Evolutionary conservation across 2,113 vertebrate genomes (phyloP).

Genomic region (Carassius auratus): DNA sequence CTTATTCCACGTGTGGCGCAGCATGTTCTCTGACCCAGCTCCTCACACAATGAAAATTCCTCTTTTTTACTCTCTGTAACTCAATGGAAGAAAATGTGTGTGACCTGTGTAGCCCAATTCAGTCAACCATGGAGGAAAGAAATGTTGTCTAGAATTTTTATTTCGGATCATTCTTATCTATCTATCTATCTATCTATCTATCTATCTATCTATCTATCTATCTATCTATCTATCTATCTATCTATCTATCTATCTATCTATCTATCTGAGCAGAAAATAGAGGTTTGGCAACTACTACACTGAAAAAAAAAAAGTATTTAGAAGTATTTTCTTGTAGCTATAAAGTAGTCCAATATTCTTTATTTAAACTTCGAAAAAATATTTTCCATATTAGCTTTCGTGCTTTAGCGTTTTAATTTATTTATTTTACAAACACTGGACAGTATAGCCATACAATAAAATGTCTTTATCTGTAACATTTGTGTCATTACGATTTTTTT

Average conservation of each 20-base stretch:
- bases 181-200: no score
- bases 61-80: conserved; percentile 48
- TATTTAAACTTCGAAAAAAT: background rate
- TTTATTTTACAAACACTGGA: background rate
- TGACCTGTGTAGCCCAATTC: background rate
- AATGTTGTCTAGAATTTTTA: no score
- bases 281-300: background rate
- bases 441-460: background rate
- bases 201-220: no score
- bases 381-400: background rate
- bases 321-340: background rate
- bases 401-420: background rate
- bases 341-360: background rate
- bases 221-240: no score
- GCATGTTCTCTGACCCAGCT: conserved; percentile 72
- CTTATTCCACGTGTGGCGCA: conserved; percentile 78
- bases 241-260: no score
- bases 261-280: background rate
- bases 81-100: conserved; percentile 33
- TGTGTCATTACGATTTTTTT: background rate
- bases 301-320: no score
- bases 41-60: conserved; percentile 65
- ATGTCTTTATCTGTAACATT: background rate
- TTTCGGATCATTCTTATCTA: no score
- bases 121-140: no score